A percentile compares a stretch with the other conserved stretches of the same genome.
phyloP scores from a whole-genome alignment of 2,797 vertebrate species.

The Phoebastria nigripes region DNA sequence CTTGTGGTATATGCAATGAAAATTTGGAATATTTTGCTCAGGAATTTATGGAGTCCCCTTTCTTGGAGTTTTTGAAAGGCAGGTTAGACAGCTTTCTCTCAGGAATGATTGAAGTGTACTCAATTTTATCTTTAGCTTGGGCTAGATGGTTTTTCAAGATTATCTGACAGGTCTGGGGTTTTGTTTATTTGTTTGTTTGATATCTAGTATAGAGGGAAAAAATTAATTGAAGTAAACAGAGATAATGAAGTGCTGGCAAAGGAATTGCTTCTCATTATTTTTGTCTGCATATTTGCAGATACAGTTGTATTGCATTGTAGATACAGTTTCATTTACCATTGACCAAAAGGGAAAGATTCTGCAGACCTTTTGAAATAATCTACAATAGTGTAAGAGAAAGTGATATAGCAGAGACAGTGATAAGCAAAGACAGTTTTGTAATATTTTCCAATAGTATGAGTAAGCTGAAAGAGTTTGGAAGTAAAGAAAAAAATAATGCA shows the following conservation, averaged over 20 bases:
- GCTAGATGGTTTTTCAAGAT: neutral
- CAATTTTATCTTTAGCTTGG: neutral
- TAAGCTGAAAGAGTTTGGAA: neutral
- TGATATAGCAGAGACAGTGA: neutral
- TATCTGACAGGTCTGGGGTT: neutral
- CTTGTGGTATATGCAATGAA: rapidly evolving
- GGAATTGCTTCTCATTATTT: neutral
- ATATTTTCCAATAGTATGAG: neutral
- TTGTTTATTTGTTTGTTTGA: neutral
- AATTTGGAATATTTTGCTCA: neutral
- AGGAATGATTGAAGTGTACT: neutral
- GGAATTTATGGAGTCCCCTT: neutral
- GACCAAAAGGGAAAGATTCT: neutral
- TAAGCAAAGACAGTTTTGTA: neutral
- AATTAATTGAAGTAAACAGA: neutral
- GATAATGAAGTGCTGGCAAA: neutral
- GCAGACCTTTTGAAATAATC: neutral
- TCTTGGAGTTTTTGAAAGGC: neutral
- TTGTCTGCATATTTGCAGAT: neutral
- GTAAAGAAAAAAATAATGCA: neutral
- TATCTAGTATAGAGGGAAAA: neutral
- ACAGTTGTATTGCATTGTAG: neutral
- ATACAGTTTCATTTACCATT: neutral
- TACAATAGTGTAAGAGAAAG: neutral
- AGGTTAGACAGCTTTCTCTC: neutral